These are phyloP conservation scores for Melanchra persicariae DNA, from an alignment of 2,888 invertebrate genomes.

Conservation along the genomic window DNA sequence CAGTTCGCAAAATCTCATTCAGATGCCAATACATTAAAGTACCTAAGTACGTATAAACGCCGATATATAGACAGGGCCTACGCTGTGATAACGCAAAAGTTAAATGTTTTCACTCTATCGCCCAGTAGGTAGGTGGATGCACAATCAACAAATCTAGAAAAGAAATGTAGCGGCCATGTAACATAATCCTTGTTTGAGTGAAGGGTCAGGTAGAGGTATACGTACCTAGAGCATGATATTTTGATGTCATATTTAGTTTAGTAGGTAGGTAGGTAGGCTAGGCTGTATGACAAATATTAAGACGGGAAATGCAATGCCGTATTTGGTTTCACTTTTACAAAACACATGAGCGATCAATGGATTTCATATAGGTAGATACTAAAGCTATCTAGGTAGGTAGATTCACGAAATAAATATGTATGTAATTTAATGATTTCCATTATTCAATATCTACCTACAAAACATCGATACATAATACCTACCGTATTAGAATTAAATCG, in stretches of 20 bases:
- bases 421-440: slow-evolving; percentile 31
- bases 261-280: background rate
- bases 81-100: slow-evolving; percentile 35
- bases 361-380: background rate
- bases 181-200: background rate
- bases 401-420: slow-evolving; percentile 9
- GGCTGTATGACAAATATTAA: background rate
- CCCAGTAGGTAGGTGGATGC: slow-evolving; percentile 9
- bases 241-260: background rate
- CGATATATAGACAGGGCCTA: slow-evolving; percentile 34
- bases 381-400: background rate
- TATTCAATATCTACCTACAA: slow-evolving; percentile 24
- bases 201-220: background rate
- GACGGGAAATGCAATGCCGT: background rate
- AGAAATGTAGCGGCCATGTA: background rate
- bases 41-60: slow-evolving; percentile 44
- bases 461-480: slow-evolving; percentile 28
- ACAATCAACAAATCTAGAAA: slow-evolving; percentile 7
- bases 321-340: slow-evolving; percentile 4
- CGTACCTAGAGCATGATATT: background rate
- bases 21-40: slow-evolving; percentile 75
- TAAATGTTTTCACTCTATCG: slow-evolving; percentile 46
- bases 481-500: slow-evolving; percentile 48
- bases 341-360: background rate
- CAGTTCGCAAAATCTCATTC: slow-evolving; percentile 78